These are phyloP conservation scores for Spongia lamella DNA, from an alignment of 37 sponge, comb jelly and placozoan genomes.

Conservation along the genomic window DNA sequence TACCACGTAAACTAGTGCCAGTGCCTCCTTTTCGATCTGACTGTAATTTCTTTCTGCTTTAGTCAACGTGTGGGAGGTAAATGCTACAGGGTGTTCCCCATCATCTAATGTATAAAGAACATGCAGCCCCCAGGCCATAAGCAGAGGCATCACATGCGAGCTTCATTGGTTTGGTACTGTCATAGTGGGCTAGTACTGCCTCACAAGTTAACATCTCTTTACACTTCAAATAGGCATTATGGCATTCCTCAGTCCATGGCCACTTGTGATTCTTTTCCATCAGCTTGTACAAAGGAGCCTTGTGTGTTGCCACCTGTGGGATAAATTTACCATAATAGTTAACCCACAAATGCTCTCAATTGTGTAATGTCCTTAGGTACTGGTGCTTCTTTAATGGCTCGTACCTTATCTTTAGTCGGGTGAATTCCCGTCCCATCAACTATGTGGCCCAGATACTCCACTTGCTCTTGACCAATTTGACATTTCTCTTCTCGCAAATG, in stretches of 20 bases:
- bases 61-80: constrained; percentile 1
- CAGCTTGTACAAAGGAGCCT: constrained; percentile 18
- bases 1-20: background rate
- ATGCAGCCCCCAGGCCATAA: constrained; percentile 18
- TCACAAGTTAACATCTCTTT: constrained; percentile 13
- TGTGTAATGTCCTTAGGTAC: constrained; percentile 8
- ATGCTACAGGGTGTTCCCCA: constrained; percentile 24
- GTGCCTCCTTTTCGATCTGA: constrained; percentile 13
- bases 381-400: constrained; percentile 17
- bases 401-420: constrained; percentile 1
- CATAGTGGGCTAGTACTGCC: constrained; percentile 18
- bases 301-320: constrained; percentile 12
- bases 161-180: constrained; percentile 2
- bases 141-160: constrained; percentile 14
- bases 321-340: constrained; percentile 32
- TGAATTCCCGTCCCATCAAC: constrained; percentile 10
- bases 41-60: constrained; percentile 3
- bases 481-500: constrained; percentile 10
- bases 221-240: constrained; percentile 10
- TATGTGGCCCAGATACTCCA: constrained; percentile 10
- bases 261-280: background rate
- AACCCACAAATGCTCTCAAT: constrained; percentile 27
- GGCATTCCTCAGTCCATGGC: constrained; percentile 5
- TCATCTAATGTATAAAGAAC: background rate
- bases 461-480: constrained; percentile 1